Percentiles rank a stretch among this genome's conserved stretches.
Evolutionary conservation across 2,797 vertebrate species (phyloP).

Genomic region (Gadopsis marmoratus): DNA sequence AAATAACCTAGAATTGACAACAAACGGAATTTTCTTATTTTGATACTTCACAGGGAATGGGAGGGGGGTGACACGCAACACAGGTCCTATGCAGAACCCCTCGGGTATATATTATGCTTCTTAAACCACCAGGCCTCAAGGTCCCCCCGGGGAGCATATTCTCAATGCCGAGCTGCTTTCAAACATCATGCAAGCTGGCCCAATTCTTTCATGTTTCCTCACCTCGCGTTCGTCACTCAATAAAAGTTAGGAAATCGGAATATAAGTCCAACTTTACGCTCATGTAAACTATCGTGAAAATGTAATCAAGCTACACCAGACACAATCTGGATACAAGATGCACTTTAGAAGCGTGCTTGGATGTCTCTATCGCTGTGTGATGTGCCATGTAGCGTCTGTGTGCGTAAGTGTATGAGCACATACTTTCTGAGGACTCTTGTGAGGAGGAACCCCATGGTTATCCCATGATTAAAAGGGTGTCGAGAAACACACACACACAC

Average conservation of each 20-base stretch:
- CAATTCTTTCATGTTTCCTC: slow-evolving; percentile 3
- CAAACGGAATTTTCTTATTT: slow-evolving; percentile 6
- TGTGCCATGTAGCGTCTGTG: slow-evolving; percentile 5
- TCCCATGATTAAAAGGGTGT: slow-evolving; percentile 68
- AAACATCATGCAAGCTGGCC: slow-evolving; percentile 3
- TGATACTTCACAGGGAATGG: slow-evolving; percentile 10
- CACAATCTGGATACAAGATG: slow-evolving; percentile 58
- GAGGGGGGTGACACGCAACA: slow-evolving; percentile 17
- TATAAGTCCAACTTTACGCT: slow-evolving; percentile 19
- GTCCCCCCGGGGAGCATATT: slow-evolving; percentile 3
- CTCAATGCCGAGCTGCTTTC: slow-evolving; percentile 17
- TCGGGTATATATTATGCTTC: background rate
- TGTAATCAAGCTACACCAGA: slow-evolving; percentile 19
- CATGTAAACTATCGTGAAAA: slow-evolving; percentile 29
- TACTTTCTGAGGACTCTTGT: slow-evolving; percentile 57
- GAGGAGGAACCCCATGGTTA: slow-evolving; percentile 60
- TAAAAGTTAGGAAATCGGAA: background rate
- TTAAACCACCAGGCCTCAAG: slow-evolving; percentile 19
- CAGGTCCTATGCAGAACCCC: background rate
- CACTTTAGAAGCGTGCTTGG: slow-evolving; percentile 1
- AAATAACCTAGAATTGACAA: background rate
- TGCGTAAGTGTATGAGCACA: slow-evolving; percentile 28
- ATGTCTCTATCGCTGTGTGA: slow-evolving; percentile 35
- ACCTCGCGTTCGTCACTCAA: slow-evolving; percentile 4
- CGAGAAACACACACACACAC: slow-evolving; percentile 44